Evolutionary conservation across 2,797 vertebrate species (phyloP).

Genomic region (Urophycis tenuis): DNA sequence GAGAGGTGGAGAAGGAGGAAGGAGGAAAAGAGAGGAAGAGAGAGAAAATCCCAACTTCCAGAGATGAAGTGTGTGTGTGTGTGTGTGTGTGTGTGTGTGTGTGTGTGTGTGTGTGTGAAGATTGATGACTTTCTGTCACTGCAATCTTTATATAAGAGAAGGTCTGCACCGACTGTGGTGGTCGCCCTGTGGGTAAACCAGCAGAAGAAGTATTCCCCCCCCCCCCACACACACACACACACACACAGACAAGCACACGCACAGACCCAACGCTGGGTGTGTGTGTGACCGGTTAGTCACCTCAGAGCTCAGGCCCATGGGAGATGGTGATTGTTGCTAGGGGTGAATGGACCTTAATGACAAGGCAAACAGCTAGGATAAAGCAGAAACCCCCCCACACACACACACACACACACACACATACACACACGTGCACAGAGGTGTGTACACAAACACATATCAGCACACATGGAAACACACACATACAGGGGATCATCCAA

Average conservation of each 20-base stretch:
- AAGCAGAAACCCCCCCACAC: background rate
- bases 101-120: background rate
- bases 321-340: background rate
- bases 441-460: background rate
- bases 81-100: too few relatives aligned
- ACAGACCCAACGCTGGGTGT: background rate
- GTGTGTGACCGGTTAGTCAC: slow-evolving; percentile 29
- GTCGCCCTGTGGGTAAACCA: background rate
- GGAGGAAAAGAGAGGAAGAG: too few relatives aligned
- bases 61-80: background rate
- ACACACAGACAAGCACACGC: background rate
- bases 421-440: background rate
- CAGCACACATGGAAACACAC: background rate
- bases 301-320: slow-evolving; percentile 27
- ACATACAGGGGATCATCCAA: background rate
- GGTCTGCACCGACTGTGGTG: background rate
- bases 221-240: too few relatives aligned
- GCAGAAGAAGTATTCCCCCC: background rate
- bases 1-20: background rate
- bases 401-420: background rate
- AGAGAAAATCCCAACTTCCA: background rate
- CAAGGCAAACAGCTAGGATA: slow-evolving; percentile 4
- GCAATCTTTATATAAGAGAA: background rate
- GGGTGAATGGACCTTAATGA: slow-evolving; percentile 5
- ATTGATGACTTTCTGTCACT: background rate